phyloP scores from a whole-genome alignment of 2,888 invertebrate species.

The Bruchidius siliquastri region DNA sequence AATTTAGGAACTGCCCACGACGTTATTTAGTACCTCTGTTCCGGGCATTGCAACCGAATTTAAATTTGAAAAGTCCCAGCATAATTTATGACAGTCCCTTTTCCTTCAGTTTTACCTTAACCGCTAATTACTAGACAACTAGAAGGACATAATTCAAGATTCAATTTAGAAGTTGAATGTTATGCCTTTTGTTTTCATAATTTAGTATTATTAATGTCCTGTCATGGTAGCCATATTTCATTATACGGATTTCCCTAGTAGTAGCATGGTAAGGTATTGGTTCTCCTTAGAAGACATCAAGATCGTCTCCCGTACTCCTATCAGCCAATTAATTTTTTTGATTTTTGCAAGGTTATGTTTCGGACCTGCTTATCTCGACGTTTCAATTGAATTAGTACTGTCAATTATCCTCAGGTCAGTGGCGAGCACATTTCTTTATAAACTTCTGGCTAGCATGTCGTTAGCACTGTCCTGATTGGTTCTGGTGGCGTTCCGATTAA shows the following conservation, averaged over 20 bases:
- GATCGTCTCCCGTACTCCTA: too few relatives aligned
- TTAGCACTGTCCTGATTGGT: too few relatives aligned
- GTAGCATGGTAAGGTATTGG: not conserved
- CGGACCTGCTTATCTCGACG: too few relatives aligned
- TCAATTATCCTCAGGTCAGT: too few relatives aligned
- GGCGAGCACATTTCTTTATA: too few relatives aligned
- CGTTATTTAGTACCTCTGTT: not conserved
- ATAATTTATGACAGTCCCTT: not conserved
- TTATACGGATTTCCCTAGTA: not conserved
- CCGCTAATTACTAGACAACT: not conserved
- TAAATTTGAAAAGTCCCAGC: not conserved
- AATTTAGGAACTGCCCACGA: not conserved
- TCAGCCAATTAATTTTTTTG: too few relatives aligned
- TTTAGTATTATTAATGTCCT: not conserved
- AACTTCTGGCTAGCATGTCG: too few relatives aligned
- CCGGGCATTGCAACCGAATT: not conserved
- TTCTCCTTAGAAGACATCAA: too few relatives aligned
- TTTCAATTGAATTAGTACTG: too few relatives aligned
- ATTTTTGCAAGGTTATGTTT: too few relatives aligned
- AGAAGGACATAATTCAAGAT: not conserved
- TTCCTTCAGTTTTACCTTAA: not conserved
- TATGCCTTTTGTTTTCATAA: not conserved
- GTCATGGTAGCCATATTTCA: not conserved
- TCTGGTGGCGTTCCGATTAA: too few relatives aligned
- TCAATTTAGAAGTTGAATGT: not conserved